Percentiles rank a stretch among this genome's conserved stretches.
Evolutionary conservation across 2,888 invertebrate species (phyloP).

Genomic region (Bugulina stolonifera): DNA sequence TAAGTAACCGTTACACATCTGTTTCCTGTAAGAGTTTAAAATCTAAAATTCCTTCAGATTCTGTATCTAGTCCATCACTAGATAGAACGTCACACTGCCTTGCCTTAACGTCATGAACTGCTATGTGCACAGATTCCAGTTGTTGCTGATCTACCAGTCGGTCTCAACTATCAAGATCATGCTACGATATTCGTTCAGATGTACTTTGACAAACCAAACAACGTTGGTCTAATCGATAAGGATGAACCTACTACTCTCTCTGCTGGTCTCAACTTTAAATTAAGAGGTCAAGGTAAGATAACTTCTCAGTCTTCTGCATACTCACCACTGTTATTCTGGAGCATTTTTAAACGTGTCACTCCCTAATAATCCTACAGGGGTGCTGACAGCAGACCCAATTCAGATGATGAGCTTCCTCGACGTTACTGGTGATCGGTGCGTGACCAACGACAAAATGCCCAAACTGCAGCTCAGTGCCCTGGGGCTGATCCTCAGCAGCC

Average conservation of each 20-base stretch:
- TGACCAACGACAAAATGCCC: neutral
- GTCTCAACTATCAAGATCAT: slow-evolving; percentile 34
- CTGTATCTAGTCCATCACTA: too few species aligned
- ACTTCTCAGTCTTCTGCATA: too few species aligned
- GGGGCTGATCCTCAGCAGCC: neutral
- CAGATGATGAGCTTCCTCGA: slow-evolving; percentile 7
- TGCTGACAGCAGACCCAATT: neutral
- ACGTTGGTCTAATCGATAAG: neutral
- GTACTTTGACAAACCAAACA: neutral
- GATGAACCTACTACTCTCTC: neutral
- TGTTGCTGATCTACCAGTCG: slow-evolving; percentile 35
- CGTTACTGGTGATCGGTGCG: neutral
- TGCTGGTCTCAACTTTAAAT: neutral
- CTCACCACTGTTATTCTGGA: too few species aligned
- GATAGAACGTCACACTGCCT: too few species aligned
- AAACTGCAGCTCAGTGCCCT: slow-evolving; percentile 1
- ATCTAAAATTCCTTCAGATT: too few species aligned
- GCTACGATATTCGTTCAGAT: slow-evolving; percentile 18
- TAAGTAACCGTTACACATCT: too few species aligned
- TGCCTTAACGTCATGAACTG: too few species aligned
- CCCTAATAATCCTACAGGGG: neutral
- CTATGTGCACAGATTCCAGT: slow-evolving; percentile 32
- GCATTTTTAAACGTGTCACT: too few species aligned
- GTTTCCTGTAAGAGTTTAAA: too few species aligned
- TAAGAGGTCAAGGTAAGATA: neutral